phyloP scores from a whole-genome alignment of 92 coral and sea anemone genomes.

The Zoanthus sociatus region DNA sequence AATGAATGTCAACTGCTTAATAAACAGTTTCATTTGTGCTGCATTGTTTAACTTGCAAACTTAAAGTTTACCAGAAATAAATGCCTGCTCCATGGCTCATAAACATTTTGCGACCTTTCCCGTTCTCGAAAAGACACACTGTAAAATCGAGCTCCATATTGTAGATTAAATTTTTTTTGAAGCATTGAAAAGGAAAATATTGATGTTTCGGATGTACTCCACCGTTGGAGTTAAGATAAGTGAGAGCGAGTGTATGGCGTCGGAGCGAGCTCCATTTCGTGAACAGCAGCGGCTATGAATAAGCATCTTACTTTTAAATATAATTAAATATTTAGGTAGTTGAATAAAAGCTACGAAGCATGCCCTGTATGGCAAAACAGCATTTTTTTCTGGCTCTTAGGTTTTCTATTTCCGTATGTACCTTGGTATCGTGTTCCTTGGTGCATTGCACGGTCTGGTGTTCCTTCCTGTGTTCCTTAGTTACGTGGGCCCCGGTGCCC shows the following conservation, averaged over 20 bases:
- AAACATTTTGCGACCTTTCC: too few species aligned
- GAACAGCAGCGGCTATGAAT: neutral
- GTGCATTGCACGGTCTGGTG: slow-evolving; percentile 93
- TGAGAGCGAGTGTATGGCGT: too few species aligned
- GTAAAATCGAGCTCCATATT: too few species aligned
- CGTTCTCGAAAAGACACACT: too few species aligned
- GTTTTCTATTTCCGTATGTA: slow-evolving; percentile 99
- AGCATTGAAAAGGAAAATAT: neutral
- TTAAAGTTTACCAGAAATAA: too few species aligned
- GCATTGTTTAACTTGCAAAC: too few species aligned
- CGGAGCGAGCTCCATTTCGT: too few species aligned
- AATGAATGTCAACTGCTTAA: too few species aligned
- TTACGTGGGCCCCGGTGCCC: slow-evolving; percentile 87
- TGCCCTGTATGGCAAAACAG: neutral
- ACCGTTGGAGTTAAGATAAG: too few species aligned
- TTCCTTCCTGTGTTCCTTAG: slow-evolving; percentile 96
- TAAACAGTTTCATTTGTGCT: too few species aligned
- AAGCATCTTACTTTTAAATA: neutral
- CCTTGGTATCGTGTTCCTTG: slow-evolving; percentile 93
- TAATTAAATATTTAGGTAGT: neutral
- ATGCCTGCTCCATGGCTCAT: too few species aligned
- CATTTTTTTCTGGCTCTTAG: slow-evolving; percentile 53
- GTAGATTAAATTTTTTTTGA: neutral
- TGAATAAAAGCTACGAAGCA: neutral
- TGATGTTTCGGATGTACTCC: neutral